A percentile compares a stretch with the other conserved stretches of the same genome.
Conservation (phyloP, 2,797 vertebrate genomes). For the Sebastes diaconus region DNA sequence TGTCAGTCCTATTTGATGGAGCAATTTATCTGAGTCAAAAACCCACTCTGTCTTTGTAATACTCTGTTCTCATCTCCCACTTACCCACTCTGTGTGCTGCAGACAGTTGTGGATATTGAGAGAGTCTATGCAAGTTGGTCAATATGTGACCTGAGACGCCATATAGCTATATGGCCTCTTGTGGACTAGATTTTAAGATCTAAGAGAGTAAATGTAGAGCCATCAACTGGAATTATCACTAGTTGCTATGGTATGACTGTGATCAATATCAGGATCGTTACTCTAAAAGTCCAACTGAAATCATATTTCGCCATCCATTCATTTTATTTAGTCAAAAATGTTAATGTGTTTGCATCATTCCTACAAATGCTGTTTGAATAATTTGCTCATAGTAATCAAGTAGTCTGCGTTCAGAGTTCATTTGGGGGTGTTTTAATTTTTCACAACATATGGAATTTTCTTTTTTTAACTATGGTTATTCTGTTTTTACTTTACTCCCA, state of each 20-base stretch:
- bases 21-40: constrained; percentile 15
- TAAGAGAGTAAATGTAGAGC: background rate
- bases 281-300: background rate
- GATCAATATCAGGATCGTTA: background rate
- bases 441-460: background rate
- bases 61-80: background rate
- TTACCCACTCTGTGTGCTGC: background rate
- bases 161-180: background rate
- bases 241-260: background rate
- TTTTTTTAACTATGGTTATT: background rate
- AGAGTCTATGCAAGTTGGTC: background rate
- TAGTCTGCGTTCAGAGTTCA: background rate
- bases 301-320: background rate
- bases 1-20: background rate
- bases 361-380: background rate
- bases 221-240: background rate
- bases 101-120: background rate
- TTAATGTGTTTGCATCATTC: background rate
- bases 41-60: background rate
- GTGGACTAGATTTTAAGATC: background rate
- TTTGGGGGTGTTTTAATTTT: background rate
- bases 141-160: background rate
- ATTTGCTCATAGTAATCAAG: background rate
- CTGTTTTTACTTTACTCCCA: background rate
- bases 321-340: background rate